Conservation (phyloP, 2,797 vertebrate species). For the Glossophaga mutica region DNA sequence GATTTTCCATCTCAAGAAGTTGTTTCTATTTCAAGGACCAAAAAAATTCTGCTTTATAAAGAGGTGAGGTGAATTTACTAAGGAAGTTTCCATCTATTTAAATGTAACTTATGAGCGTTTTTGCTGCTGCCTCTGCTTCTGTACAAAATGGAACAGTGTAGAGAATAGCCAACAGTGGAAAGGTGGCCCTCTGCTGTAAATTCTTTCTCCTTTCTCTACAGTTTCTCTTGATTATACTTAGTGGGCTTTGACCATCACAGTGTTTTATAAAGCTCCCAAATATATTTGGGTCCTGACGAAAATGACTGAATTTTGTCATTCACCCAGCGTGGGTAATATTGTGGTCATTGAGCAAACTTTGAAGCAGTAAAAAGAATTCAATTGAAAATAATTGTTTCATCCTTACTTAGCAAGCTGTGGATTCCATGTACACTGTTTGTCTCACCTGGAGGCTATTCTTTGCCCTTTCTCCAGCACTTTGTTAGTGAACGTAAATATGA, state of each 20-base stretch:
- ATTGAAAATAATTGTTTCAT: background rate
- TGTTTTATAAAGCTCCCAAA: constrained; percentile 18
- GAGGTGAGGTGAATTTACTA: constrained; percentile 1
- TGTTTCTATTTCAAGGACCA: constrained; percentile 40
- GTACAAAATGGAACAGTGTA: background rate
- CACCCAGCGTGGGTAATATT: background rate
- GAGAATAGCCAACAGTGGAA: background rate
- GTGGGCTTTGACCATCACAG: background rate
- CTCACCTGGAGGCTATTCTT: background rate
- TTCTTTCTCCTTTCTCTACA: background rate
- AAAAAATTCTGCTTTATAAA: constrained; percentile 39
- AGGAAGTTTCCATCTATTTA: background rate
- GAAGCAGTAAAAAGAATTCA: constrained; percentile 29
- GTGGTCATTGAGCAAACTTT: constrained; percentile 28
- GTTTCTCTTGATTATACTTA: background rate
- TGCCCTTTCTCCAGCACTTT: constrained; percentile 88
- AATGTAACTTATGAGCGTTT: background rate
- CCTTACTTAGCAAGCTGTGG: background rate
- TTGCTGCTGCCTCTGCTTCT: background rate
- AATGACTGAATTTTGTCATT: constrained; percentile 22
- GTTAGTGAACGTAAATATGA: constrained; percentile 97
- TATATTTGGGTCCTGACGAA: background rate
- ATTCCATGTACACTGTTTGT: background rate
- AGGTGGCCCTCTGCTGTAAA: background rate
- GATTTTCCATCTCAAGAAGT: background rate